A percentile compares a stretch with the other conserved stretches of the same genome.
phyloP scores from a whole-genome alignment of 2,888 invertebrate genomes.

The Sepioteuthis lessoniana region DNA sequence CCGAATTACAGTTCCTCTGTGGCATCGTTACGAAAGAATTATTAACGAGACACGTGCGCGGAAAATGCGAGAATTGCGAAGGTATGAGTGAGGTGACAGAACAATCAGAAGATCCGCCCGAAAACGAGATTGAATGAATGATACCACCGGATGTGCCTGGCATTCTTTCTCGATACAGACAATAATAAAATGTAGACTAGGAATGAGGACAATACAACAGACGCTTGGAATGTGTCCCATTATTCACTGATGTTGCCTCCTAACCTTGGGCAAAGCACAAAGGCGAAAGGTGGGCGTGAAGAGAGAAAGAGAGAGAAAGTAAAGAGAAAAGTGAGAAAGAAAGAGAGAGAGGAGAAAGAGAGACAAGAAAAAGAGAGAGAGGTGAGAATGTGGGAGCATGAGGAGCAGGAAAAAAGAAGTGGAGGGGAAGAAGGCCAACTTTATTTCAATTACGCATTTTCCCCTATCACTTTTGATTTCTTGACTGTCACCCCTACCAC shows the following conservation, averaged over 20 bases:
- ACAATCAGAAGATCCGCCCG: neutral
- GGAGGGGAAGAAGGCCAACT: neutral
- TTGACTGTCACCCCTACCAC: neutral
- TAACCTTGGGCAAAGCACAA: neutral
- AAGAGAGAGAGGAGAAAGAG: too few species aligned
- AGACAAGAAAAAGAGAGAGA: too few species aligned
- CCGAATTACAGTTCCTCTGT: too few species aligned
- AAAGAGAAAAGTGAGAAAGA: neutral
- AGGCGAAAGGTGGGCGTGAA: too few species aligned
- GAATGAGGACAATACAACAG: conserved; percentile 4
- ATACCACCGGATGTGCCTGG: neutral
- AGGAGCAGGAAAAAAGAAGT: neutral
- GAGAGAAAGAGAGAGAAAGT: neutral
- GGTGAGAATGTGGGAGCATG: too few species aligned
- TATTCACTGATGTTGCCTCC: neutral
- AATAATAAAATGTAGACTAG: conserved; percentile 4
- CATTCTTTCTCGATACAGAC: neutral
- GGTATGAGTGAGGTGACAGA: neutral
- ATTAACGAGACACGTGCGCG: too few species aligned
- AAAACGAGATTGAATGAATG: neutral
- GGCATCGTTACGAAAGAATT: too few species aligned
- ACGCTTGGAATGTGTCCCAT: neutral
- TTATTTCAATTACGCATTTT: neutral
- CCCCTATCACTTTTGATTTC: neutral
- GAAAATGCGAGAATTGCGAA: neutral